These are phyloP conservation scores for Myiothlypis coronata DNA, from an alignment of 2,797 vertebrate species.

Conservation along the genomic window DNA sequence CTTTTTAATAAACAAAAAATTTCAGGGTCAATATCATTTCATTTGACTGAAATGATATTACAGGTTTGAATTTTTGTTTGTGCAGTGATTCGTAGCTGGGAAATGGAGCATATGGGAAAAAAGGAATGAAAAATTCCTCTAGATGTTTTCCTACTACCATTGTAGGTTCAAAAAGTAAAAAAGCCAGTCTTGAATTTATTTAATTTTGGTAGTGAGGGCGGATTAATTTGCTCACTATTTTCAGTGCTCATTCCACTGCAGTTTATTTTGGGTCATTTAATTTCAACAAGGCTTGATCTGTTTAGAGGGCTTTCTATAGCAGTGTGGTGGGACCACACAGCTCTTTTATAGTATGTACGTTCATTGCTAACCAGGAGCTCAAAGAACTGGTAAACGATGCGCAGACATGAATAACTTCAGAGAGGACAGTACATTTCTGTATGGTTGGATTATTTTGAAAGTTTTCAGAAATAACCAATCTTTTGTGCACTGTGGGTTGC, in stretches of 20 bases:
- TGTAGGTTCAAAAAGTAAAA: neutral
- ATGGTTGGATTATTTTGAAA: slow-evolving; percentile 16
- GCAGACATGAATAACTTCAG: neutral
- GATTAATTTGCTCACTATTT: slow-evolving; percentile 23
- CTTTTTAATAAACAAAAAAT: neutral
- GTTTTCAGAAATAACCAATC: slow-evolving; percentile 30
- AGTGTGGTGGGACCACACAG: neutral
- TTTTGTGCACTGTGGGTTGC: neutral
- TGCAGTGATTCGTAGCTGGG: neutral
- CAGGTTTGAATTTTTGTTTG: neutral
- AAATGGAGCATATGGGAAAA: neutral
- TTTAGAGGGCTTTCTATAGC: slow-evolving; percentile 24
- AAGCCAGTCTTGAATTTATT: neutral
- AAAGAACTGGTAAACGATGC: slow-evolving; percentile 14
- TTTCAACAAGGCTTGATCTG: slow-evolving; percentile 62
- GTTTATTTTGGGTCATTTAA: slow-evolving; percentile 64
- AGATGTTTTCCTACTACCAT: neutral
- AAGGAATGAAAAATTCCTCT: neutral
- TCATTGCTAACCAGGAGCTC: slow-evolving; percentile 6
- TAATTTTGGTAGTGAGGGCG: neutral
- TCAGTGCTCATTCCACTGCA: slow-evolving; percentile 21
- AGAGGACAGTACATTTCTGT: slow-evolving; percentile 26
- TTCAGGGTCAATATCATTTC: neutral
- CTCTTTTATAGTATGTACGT: neutral
- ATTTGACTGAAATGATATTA: neutral